Base-by-base conservation (phyloP, 2,797 vertebrate genomes). In the Catamblyrhynchus diadema region DNA sequence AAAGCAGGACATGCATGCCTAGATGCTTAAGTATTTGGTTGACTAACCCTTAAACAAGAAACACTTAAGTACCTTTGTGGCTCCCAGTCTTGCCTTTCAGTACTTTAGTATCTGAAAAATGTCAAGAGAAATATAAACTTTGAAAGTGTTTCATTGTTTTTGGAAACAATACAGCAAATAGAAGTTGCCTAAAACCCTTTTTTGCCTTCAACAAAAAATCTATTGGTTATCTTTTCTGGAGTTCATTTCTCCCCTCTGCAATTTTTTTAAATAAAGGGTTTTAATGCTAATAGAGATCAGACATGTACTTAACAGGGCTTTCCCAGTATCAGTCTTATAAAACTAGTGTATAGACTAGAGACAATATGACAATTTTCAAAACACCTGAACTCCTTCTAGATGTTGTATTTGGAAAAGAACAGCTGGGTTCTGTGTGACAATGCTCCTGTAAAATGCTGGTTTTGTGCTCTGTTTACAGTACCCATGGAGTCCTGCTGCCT, bases 401-500 rank as follows among this genome's bases (percentile, higher is more conserved):
- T 77, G 24, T 4, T 0, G 0, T 50, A 10, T 57, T 80, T 71
- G 51, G 37, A 67, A 89, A 71, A 41, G 9, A 53, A 14, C 27
- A 81, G 18, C 39, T 53, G 53, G 30, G 39, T 14, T 80, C 18
- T 57, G 2, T 30, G 22, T 53, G 78, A 32, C 51, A 69, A 6
- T 3, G 10, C 32, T 71, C 30, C 61, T 57, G n/a, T 67, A 42
- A 65, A 90, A 64, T 0, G 0, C 20, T 0, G 0, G 1, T 6
- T n/a, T 33, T 35, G 17, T 65, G 53, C 69, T 64, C 23, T 47
- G 23, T n/a, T 73, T 60, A 59, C 1, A 4, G 32, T 54, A 48
- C 28, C 50, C 54, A n/a, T 0, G 0, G 4, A 33, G 41, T 44
- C 67, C 51, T 56, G 35, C 71, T 91, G 67, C 57, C 79, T 77